Evolutionary conservation across 1,140 invertebrate genomes (phyloP).

Genomic region (Drosophila kurseongensis): DNA sequence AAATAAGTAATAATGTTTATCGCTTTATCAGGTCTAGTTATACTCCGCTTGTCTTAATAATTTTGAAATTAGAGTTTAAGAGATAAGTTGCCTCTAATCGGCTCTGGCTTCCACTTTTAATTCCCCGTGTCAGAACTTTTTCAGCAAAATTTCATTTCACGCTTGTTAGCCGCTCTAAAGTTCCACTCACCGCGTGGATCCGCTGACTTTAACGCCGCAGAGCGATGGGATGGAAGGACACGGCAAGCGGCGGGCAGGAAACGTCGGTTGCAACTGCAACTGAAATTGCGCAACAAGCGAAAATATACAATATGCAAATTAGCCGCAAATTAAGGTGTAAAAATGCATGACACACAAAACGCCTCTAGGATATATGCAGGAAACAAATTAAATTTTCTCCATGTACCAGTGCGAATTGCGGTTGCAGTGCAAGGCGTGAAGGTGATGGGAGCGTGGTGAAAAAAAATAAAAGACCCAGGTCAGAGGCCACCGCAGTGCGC

Average conservation of each 20-base stretch:
- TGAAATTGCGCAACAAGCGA: slow-evolving; percentile 72
- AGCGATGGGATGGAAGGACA: slow-evolving; percentile 20
- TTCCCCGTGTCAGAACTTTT: slow-evolving; percentile 21
- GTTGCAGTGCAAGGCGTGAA: slow-evolving; percentile 27
- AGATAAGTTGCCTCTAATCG: slow-evolving; percentile 12
- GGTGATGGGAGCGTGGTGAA: slow-evolving; percentile 8
- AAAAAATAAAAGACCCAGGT: slow-evolving; percentile 30
- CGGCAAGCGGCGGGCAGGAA: slow-evolving; percentile 19
- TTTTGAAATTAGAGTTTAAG: neutral
- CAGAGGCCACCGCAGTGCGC: slow-evolving; percentile 34
- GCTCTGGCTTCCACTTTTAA: slow-evolving; percentile 7
- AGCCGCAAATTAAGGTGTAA: slow-evolving; percentile 81
- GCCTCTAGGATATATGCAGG: slow-evolving; percentile 69
- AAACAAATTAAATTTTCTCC: slow-evolving; percentile 74
- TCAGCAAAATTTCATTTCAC: slow-evolving; percentile 36
- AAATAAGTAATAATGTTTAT: too few relatives aligned
- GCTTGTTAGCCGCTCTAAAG: slow-evolving; percentile 44
- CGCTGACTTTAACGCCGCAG: slow-evolving; percentile 19
- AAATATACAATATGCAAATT: slow-evolving; percentile 79
- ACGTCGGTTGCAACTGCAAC: slow-evolving; percentile 41
- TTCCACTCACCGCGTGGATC: slow-evolving; percentile 17
- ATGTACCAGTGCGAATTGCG: slow-evolving; percentile 59
- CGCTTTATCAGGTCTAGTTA: too few relatives aligned
- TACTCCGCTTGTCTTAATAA: neutral
- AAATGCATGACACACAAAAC: slow-evolving; percentile 81